Evolutionary conservation across 2,113 vertebrate genomes (phyloP), one percentile per base, ranked within the genome.

Genomic region (Solea solea): DNA sequence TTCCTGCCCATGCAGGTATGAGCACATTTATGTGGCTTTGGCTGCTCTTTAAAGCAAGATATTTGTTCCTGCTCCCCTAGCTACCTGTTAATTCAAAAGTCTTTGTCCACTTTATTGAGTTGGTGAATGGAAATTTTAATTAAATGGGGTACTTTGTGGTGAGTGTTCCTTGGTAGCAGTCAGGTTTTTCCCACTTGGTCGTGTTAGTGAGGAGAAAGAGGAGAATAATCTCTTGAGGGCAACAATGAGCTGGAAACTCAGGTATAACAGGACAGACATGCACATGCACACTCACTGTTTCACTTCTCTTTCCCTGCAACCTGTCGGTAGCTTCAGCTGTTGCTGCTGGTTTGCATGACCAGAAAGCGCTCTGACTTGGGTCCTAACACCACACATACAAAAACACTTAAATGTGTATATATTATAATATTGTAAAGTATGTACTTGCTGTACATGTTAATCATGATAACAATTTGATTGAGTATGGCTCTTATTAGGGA

Each of bases 201-300:
- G 3, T 2, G 49, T 74, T 14, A 74, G 80, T 64, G 72, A 58
- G 57, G 21, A 13, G 74, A 69, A 63, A 46, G 51, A 69, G 42
- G 42, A 62, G 69, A 63, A 68, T 45, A 21, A 2, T 70, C 15
- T 62, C 69, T 69, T 55, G 76, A 50, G 74, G 49, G n/a, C 52
- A 58, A 76, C 83, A 81, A 72, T 69, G 65, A 66, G 51, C 53
- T 40, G 44, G 63, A 61, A 60, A 28, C 54, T 62, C 8, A 1
- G 16, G 44, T 49, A 15, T 40, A 9, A 34, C 59, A 62, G 67
- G 62, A 46, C 58, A 55, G n/a, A 60, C 21, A 12, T 4, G 9
- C 27, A 70, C 62, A 12, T 21, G 34, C 46, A 8, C 27, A 2
- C 49, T 48, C 53, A 28, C 52, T 16, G 44, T 56, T 7, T 3